Evolutionary conservation across 2,888 invertebrate genomes (phyloP).

Genomic region (Therioaphis trifolii): DNA sequence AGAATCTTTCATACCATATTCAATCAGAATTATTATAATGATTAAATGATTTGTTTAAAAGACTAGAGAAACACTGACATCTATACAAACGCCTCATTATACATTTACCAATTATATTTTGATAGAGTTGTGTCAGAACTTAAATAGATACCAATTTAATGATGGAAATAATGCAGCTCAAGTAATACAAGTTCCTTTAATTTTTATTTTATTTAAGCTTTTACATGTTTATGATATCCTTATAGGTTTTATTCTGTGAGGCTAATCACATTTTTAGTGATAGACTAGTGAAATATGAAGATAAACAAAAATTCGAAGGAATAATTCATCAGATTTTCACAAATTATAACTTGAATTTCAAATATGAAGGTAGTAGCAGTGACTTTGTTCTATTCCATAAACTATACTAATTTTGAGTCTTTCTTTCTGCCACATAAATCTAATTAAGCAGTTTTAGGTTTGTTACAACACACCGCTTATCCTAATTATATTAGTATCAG

Average conservation of each 20-base stretch:
- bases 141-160: constrained; percentile 41
- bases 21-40: background rate
- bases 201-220: background rate
- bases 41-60: background rate
- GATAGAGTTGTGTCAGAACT: constrained; percentile 25
- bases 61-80: constrained; percentile 48
- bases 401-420: too few relatives aligned
- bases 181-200: constrained; percentile 6
- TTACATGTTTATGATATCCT: background rate
- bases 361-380: constrained; percentile 59
- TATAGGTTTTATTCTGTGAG: constrained; percentile 80
- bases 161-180: constrained; percentile 33
- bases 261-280: constrained; percentile 81
- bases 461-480: too few relatives aligned
- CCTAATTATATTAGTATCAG: too few relatives aligned
- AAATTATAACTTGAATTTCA: constrained; percentile 65
- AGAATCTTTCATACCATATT: background rate
- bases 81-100: constrained; percentile 42
- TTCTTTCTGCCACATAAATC: too few relatives aligned
- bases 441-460: too few relatives aligned
- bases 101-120: constrained; percentile 55
- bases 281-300: constrained; percentile 76
- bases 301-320: constrained; percentile 75
- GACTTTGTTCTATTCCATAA: too few relatives aligned
- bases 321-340: constrained; percentile 70